phyloP scores from a whole-genome alignment of 2,113 vertebrate genomes.

The Pachycephala philippinensis region DNA sequence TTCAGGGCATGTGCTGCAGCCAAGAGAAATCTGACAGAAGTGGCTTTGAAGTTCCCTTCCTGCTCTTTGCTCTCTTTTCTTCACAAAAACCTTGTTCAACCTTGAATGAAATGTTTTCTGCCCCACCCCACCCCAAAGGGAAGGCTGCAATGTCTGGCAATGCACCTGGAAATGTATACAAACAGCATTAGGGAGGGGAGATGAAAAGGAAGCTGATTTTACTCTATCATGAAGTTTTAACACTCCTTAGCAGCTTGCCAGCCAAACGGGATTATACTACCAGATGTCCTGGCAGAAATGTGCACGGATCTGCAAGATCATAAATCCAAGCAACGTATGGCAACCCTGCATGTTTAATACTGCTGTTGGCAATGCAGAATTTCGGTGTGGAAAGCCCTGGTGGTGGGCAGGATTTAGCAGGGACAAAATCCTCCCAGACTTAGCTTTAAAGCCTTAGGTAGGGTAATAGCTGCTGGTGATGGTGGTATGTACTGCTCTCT shows the following conservation, averaged over 20 bases:
- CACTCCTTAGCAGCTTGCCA: slow-evolving; percentile 14
- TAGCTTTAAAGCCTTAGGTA: not conserved
- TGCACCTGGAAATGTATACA: not conserved
- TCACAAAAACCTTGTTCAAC: not conserved
- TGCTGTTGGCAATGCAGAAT: not conserved
- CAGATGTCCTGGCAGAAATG: slow-evolving; percentile 50
- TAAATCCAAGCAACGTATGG: slow-evolving; percentile 43
- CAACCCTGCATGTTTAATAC: not conserved
- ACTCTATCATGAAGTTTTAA: slow-evolving; percentile 21
- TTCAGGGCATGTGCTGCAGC: not conserved
- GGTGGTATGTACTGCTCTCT: not conserved
- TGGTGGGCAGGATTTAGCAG: not conserved
- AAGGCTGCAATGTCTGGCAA: not conserved
- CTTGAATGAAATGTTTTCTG: not conserved
- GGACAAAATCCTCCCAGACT: not conserved
- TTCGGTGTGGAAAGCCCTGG: not conserved
- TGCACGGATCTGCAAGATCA: not conserved
- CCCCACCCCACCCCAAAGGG: not conserved
- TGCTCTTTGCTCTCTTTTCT: not conserved
- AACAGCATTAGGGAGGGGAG: not conserved
- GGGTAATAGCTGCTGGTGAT: not conserved
- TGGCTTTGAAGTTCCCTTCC: not conserved
- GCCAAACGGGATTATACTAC: not conserved
- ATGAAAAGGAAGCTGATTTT: slow-evolving; percentile 16
- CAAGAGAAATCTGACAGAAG: not conserved